Percentiles rank a stretch among this genome's conserved stretches.
Evolutionary conservation across 53 echinoderm and acorn worm species (phyloP).

Genomic region (Mesocentrotus franciscanus): DNA sequence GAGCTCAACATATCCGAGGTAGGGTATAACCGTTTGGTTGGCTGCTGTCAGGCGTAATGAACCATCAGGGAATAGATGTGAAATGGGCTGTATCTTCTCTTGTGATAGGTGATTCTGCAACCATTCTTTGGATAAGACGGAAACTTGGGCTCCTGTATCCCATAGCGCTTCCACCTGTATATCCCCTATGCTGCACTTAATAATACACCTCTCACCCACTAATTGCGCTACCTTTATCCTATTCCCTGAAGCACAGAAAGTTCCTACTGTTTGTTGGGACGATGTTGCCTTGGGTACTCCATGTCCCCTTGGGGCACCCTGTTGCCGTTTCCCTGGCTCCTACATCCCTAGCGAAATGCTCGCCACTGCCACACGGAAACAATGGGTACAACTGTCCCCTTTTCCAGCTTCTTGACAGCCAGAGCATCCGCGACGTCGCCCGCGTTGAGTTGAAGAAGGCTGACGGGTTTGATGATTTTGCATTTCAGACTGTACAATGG

Average conservation of each 20-base stretch:
- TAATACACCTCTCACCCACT: too few species aligned
- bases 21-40: not conserved
- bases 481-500: too few species aligned
- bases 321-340: constrained; percentile 65
- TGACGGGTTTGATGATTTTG: too few species aligned
- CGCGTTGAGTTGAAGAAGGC: too few species aligned
- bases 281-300: constrained; percentile 50
- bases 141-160: not conserved
- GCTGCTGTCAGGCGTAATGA: not conserved
- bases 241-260: not conserved
- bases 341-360: constrained; percentile 68
- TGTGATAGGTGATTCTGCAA: not conserved
- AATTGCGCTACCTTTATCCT: not conserved
- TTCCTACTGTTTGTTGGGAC: not conserved
- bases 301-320: constrained; percentile 67
- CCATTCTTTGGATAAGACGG: not conserved
- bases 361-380: not conserved
- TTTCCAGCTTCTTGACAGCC: not conserved
- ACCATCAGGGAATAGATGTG: not conserved
- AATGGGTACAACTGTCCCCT: not conserved
- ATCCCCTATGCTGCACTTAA: too few species aligned
- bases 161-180: not conserved
- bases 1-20: not conserved
- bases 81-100: not conserved
- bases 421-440: too few species aligned